phyloP scores from a whole-genome alignment of 2,888 invertebrate genomes.

The Lottia gigantea region DNA sequence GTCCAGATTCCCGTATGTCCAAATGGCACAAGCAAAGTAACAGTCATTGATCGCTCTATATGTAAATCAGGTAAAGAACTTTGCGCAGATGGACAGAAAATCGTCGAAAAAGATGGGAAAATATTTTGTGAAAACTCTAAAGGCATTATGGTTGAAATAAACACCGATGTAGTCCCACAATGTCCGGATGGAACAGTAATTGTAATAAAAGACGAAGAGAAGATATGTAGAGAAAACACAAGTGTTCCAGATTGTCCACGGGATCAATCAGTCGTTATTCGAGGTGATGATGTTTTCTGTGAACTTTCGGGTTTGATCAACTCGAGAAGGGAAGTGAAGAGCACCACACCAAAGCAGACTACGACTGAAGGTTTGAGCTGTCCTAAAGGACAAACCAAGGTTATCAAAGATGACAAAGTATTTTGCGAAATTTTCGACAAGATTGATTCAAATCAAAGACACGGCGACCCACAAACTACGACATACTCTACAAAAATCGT shows the following conservation, averaged over 20 bases:
- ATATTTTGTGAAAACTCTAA: not conserved
- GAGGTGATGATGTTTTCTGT: not conserved
- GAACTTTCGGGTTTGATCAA: not conserved
- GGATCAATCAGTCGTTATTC: not conserved
- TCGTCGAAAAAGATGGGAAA: conserved; percentile 18
- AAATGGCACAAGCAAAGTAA: not conserved
- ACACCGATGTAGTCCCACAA: not conserved
- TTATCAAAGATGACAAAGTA: not conserved
- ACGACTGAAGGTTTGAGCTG: not conserved
- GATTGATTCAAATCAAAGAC: too few species aligned
- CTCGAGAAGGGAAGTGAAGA: not conserved
- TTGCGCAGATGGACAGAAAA: conserved; percentile 29
- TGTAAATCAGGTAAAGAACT: conserved; percentile 4
- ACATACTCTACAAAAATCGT: not conserved
- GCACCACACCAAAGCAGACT: not conserved
- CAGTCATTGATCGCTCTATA: not conserved
- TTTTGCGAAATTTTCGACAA: not conserved
- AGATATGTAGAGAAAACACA: not conserved
- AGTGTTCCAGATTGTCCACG: not conserved
- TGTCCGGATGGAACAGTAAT: not conserved
- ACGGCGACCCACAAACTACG: too few species aligned
- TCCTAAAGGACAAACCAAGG: not conserved
- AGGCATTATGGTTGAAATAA: not conserved
- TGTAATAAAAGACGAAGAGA: not conserved
- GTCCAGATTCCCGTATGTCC: not conserved